A percentile compares a stretch with the other conserved stretches of the same genome.
Evolutionary conservation across 2,113 vertebrate genomes (phyloP).

Genomic region (Aramus guarauna): DNA sequence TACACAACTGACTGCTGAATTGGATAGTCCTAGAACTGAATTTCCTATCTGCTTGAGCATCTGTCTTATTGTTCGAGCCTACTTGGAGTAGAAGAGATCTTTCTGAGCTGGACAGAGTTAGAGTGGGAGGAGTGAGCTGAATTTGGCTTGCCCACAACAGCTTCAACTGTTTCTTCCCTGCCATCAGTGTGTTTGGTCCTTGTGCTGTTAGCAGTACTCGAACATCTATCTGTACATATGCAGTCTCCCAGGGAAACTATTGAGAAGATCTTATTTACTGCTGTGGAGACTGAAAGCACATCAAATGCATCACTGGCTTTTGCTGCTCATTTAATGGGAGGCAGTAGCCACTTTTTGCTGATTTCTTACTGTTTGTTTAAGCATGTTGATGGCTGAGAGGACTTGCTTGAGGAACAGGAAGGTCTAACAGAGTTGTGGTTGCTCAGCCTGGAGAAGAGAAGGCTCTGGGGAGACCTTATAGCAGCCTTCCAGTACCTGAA

Average conservation of each 20-base stretch:
- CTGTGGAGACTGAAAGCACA: neutral
- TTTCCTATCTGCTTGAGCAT: neutral
- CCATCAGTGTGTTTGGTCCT: neutral
- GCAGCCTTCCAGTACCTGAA: too few relatives aligned
- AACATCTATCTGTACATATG: neutral
- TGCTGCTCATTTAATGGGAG: neutral
- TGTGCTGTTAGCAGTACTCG: neutral
- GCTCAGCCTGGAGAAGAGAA: too few relatives aligned
- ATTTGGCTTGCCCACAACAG: neutral
- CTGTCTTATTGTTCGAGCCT: neutral
- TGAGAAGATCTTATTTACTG: neutral
- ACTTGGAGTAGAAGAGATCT: neutral
- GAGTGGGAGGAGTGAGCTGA: neutral
- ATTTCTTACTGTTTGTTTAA: neutral
- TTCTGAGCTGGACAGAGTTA: neutral
- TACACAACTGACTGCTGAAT: neutral
- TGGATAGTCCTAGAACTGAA: neutral
- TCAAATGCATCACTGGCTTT: neutral
- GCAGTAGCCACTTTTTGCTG: neutral
- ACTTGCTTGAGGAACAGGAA: neutral
- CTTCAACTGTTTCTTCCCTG: neutral
- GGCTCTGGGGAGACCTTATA: too few relatives aligned
- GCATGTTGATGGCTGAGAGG: neutral
- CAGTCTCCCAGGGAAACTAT: neutral
- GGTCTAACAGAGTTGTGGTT: neutral